Percentiles rank a stretch among this genome's conserved stretches.
Conservation (phyloP, 2,113 vertebrate genomes). For the Trogon surrucura region DNA sequence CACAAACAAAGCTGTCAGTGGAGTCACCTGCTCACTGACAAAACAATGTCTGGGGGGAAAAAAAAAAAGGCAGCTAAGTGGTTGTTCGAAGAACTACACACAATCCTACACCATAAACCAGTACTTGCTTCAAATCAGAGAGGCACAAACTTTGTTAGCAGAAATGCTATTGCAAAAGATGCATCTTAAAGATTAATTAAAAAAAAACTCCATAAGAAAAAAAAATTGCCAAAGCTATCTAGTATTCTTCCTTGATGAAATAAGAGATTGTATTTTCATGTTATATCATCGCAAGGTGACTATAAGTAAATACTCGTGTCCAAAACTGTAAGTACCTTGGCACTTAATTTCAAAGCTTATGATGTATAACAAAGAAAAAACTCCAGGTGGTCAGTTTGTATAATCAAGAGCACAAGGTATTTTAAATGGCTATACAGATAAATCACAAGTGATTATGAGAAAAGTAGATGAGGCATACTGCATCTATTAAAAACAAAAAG, state of each 20-base stretch:
- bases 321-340: not conserved
- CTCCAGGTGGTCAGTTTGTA: not conserved
- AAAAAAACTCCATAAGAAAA: not conserved
- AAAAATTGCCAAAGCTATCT: not conserved
- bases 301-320: not conserved
- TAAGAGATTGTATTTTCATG: not conserved
- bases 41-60: not conserved
- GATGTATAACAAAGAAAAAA: not conserved
- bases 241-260: not conserved
- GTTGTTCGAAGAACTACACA: not conserved
- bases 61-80: not conserved
- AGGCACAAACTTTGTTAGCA: not conserved
- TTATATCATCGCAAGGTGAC: not conserved
- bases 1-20: slow-evolving; percentile 12
- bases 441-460: not conserved
- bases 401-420: not conserved
- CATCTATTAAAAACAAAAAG: not conserved
- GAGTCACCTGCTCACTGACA: slow-evolving; percentile 28
- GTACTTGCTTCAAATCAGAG: not conserved
- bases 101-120: not conserved
- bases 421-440: not conserved
- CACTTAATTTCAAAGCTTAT: not conserved
- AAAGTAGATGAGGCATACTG: not conserved
- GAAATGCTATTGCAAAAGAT: not conserved
- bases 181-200: no score